Base-by-base conservation (phyloP, 2,797 vertebrate genomes). In the Periophthalmus magnuspinnatus region DNA sequence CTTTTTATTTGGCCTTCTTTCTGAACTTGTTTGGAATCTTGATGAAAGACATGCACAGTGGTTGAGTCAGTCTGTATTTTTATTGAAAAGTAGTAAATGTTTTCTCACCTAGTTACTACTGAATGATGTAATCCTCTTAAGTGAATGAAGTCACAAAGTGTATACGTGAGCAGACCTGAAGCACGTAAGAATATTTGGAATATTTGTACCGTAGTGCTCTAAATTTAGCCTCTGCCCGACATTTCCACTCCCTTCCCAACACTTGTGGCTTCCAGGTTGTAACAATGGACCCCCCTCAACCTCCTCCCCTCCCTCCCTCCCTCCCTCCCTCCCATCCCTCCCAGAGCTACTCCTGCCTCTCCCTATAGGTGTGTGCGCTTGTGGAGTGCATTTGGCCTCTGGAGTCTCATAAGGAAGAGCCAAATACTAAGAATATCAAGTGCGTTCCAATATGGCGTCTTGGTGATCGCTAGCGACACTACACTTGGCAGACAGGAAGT, bases 251-350 rank as follows among this genome's bases (percentile, higher is more conserved):
- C 76, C 87, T 84, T 89, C 85, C 91, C 90, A 84, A 86, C 79
- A 88, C 88, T 90, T 90, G 83, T 90, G 89, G 85, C 85, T 91
- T 90, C 90, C 84, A 93, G 84, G 80, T 86, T 90, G 80, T 84
- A 93, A 94, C 93, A 94, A 94, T 94, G 84, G 89, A 90, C 81
- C 88, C 86, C 88, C 82, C 83, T 80, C 73, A 75, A 75, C 82
- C 81, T 74, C 77, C 82, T 13, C 13, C 41, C 1, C 41, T 41
- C 38, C 38, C 10, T 76, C 76, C 68, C 79, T 78, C 61, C 74
- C 11, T 3, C 38, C 1, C 41, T 41, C 38, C 38, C 10, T 76
- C 75, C 68, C 79, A 77, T 61, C 74, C 50, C 78, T 68, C 69
- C 64, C 74, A 76, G 73, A 80, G 80, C 81, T 82, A 83, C 87